phyloP scores from a whole-genome alignment of 2,888 invertebrate species.

The Agriopis marginaria region DNA sequence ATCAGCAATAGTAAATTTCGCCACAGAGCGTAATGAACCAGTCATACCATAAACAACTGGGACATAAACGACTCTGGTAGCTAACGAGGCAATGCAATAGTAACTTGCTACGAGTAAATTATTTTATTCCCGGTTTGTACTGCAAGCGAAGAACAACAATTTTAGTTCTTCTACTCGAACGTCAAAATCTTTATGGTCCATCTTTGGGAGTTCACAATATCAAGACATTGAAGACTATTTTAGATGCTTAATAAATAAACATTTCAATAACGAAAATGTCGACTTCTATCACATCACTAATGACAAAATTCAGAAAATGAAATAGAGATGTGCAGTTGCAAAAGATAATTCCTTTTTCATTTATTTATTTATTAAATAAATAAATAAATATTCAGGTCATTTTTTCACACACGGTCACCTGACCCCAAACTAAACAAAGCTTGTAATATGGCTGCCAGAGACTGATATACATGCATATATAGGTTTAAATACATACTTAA shows the following conservation, averaged over 20 bases:
- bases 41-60: conserved; percentile 54
- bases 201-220: not conserved
- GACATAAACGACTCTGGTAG: conserved; percentile 52
- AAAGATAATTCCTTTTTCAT: too few species aligned
- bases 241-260: not conserved
- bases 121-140: not conserved
- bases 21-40: conserved; percentile 49
- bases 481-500: too few species aligned
- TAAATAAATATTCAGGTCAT: too few species aligned
- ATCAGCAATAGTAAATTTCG: conserved; percentile 40
- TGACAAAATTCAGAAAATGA: not conserved
- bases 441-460: too few species aligned
- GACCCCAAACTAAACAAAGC: too few species aligned
- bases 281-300: not conserved
- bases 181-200: not conserved
- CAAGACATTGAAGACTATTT: not conserved
- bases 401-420: too few species aligned
- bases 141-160: not conserved
- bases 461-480: too few species aligned
- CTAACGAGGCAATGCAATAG: conserved; percentile 49
- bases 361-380: too few species aligned
- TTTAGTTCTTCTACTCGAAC: not conserved
- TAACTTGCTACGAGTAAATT: conserved; percentile 40
- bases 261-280: too few species aligned
- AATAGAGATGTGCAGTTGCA: too few species aligned